phyloP scores from a whole-genome alignment of 2,888 invertebrate species.

The Alsophila aescularia region DNA sequence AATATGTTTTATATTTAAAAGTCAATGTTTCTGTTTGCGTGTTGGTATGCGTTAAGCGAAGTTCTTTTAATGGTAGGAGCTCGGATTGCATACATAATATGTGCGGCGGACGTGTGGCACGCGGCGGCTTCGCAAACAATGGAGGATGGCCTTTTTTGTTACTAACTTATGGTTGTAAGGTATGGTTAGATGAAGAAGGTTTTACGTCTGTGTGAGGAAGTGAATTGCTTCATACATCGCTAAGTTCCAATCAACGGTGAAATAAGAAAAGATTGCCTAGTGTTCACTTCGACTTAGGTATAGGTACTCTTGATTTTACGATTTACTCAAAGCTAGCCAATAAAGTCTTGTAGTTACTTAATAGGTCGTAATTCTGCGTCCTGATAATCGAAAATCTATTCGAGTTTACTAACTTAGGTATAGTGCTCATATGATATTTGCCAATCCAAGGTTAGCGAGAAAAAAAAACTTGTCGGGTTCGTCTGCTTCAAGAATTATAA shows the following conservation, averaged over 20 bases:
- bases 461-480: slow-evolving; percentile 22
- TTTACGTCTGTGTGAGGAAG: slow-evolving; percentile 1
- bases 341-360: neutral
- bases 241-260: neutral
- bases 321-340: slow-evolving; percentile 8
- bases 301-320: neutral
- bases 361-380: neutral
- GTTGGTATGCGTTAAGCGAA: slow-evolving; percentile 53
- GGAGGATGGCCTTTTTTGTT: slow-evolving; percentile 45
- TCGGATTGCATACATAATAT: slow-evolving; percentile 58
- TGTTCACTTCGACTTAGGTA: no score
- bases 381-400: slow-evolving; percentile 10
- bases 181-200: slow-evolving; percentile 6
- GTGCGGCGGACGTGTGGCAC: slow-evolving; percentile 42
- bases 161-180: slow-evolving; percentile 15
- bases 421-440: slow-evolving; percentile 25
- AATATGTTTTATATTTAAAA: slow-evolving; percentile 68
- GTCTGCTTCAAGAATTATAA: slow-evolving; percentile 15
- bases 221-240: slow-evolving; percentile 1
- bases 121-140: slow-evolving; percentile 54
- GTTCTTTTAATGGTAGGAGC: slow-evolving; percentile 44
- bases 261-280: no score
- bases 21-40: slow-evolving; percentile 58
- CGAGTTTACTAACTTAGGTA: slow-evolving; percentile 4
- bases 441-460: slow-evolving; percentile 27